Evolutionary conservation across 2,113 vertebrate genomes (phyloP).

Genomic region (Gallinago jamesoni): DNA sequence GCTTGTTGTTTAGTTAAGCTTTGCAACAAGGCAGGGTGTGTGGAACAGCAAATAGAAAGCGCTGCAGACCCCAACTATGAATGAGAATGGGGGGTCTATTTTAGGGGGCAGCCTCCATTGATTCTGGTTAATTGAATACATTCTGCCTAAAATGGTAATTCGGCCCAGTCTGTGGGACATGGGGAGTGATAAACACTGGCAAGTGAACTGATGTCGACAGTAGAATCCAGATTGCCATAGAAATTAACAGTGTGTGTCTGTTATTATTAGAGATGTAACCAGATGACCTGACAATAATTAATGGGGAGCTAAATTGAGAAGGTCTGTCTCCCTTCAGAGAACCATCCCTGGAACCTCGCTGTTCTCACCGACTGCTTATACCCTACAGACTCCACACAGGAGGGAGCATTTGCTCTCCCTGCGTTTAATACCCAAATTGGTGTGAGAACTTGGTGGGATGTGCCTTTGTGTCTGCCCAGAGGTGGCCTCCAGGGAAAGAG

Average conservation of each 20-base stretch:
- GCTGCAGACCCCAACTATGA: background rate
- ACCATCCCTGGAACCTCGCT: background rate
- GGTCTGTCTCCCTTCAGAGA: background rate
- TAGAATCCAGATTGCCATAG: slow-evolving; percentile 14
- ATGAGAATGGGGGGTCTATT: background rate
- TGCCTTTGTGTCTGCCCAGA: background rate
- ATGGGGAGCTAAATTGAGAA: background rate
- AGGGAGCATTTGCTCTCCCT: background rate
- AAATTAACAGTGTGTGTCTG: slow-evolving; percentile 26
- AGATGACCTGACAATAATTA: slow-evolving; percentile 14
- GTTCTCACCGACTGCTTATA: rapidly evolving
- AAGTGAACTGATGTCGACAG: background rate
- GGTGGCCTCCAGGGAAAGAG: background rate
- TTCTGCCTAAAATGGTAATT: background rate
- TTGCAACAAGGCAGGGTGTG: background rate
- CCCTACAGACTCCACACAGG: background rate
- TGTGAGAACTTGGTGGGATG: background rate
- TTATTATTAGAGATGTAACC: background rate
- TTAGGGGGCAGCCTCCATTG: background rate
- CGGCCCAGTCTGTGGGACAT: background rate
- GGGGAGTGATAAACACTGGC: background rate
- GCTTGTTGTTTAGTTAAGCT: background rate
- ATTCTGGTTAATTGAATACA: background rate
- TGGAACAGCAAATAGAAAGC: background rate
- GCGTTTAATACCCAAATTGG: background rate